Conservation (phyloP, 2,113 vertebrate genomes). For the Cynopterus brachyotis region DNA sequence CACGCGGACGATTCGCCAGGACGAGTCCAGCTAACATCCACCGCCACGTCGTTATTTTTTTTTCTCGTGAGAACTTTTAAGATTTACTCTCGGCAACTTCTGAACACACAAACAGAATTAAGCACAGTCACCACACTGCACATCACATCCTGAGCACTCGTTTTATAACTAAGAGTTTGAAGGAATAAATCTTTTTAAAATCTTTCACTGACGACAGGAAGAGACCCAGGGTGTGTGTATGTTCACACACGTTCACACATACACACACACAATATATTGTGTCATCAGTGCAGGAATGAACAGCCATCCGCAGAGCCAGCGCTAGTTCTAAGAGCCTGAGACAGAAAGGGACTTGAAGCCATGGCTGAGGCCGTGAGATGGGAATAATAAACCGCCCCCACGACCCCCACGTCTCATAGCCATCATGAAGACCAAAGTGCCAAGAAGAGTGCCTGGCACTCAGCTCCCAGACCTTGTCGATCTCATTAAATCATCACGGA, state of each 20-base stretch:
- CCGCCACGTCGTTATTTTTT: not conserved
- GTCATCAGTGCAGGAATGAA: not conserved
- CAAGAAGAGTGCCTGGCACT: not conserved
- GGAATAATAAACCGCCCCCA: not conserved
- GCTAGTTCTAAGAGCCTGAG: not conserved
- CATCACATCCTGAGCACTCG: not conserved
- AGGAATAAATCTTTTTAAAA: not conserved
- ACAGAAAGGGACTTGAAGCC: not conserved
- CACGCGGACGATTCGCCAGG: not conserved
- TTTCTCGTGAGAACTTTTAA: not conserved
- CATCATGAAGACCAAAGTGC: not conserved
- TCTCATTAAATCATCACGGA: too few relatives aligned
- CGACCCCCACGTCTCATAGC: not conserved
- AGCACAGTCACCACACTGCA: not conserved
- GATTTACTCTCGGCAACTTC: not conserved
- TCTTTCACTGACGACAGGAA: not conserved
- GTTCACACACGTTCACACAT: not conserved
- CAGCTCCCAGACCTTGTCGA: not conserved
- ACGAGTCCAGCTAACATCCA: not conserved
- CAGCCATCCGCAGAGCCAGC: not conserved
- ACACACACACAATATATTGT: not conserved
- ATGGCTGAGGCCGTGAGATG: not conserved
- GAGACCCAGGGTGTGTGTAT: not conserved
- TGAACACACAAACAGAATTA: not conserved
- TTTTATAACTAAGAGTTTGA: not conserved